Evolutionary conservation across 2,113 vertebrate genomes (phyloP), one percentile per base, ranked within the genome.

Genomic region (Prionailurus bengalensis): DNA sequence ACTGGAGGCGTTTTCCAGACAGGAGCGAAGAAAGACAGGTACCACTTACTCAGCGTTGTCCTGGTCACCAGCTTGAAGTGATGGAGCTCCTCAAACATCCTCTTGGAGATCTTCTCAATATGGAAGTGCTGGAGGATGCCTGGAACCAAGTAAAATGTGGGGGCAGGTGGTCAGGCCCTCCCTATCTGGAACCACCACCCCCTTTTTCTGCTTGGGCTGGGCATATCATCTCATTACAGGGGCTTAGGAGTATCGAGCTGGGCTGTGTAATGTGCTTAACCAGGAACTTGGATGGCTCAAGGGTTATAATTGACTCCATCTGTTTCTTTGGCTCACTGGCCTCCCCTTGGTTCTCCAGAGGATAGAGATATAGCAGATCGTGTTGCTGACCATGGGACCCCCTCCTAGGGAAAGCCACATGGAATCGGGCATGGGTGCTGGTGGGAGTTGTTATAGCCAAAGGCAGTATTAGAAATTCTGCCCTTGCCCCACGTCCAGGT

Each of bases 61-160:
- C 98, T 98, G 97, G 99, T 99, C 96, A 99, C 98, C 97, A 98
- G 83, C 95, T 98, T 99, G 98, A 99, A 99, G 93, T 99, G 98
- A 94, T 98, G 98, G 93, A 99, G 98, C 81, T 99, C 98, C 93
- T 99, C 98, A 98, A 99, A 99, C 97, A 99, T 98, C 89, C 96
- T 98, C 92, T 98, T 98, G 95, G 99, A 98, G 66, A 99, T 94
- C 98, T 98, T 99, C 97, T 99, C 99, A 96, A 98, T 98, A 58
- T 99, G 98, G 95, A 99, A 98, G 89, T 98, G 98, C 91, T 91
- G 98, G 73, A 99, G 98, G 88, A 99, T 98, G 94, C 99, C 99
- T 99, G 96, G 33, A 86, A 53, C 33, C 96, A 98, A 98, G 80
- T 66, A 88, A 97, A 21, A 89, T 96, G 76, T 95, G 87, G 33